Percentiles rank a stretch among this genome's conserved stretches.
phyloP scores from a whole-genome alignment of 1,140 invertebrate genomes.

The Varroa destructor region DNA sequence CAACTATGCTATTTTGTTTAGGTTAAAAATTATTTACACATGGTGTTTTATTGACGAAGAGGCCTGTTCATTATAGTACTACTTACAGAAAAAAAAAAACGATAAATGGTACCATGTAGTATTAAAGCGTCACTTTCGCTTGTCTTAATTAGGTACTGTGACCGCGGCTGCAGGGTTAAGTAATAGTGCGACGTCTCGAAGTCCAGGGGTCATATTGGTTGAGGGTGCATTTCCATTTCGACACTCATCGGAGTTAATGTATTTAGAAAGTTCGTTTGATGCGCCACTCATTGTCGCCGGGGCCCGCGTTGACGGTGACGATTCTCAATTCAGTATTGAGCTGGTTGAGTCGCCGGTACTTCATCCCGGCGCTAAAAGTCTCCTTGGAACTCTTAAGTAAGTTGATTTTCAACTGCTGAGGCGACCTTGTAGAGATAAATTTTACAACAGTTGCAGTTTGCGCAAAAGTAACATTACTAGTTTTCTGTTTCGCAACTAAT shows the following conservation, averaged over 20 bases:
- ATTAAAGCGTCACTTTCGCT: too few relatives aligned
- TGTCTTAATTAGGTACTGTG: neutral
- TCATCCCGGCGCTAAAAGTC: conserved; percentile 17
- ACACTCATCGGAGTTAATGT: neutral
- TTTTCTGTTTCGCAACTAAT: neutral
- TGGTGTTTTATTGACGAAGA: too few relatives aligned
- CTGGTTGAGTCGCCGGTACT: conserved; percentile 11
- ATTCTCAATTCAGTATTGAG: neutral
- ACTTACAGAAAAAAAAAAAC: too few relatives aligned
- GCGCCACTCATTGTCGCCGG: conserved; percentile 1
- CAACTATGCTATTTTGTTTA: too few relatives aligned
- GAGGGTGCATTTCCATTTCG: conserved; percentile 24
- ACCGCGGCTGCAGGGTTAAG: conserved; percentile 19
- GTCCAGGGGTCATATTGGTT: neutral
- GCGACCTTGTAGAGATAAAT: neutral
- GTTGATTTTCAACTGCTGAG: neutral
- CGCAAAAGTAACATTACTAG: too few relatives aligned
- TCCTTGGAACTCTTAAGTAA: conserved; percentile 24
- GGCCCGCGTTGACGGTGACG: conserved; percentile 2
- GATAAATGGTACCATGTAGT: too few relatives aligned
- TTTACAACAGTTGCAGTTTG: too few relatives aligned
- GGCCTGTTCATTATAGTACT: too few relatives aligned
- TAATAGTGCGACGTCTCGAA: neutral
- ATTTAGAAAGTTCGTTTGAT: conserved; percentile 21
- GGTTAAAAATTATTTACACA: too few relatives aligned